phyloP scores from a whole-genome alignment of 2,797 vertebrate genomes.

The Onychomys arenicola region DNA sequence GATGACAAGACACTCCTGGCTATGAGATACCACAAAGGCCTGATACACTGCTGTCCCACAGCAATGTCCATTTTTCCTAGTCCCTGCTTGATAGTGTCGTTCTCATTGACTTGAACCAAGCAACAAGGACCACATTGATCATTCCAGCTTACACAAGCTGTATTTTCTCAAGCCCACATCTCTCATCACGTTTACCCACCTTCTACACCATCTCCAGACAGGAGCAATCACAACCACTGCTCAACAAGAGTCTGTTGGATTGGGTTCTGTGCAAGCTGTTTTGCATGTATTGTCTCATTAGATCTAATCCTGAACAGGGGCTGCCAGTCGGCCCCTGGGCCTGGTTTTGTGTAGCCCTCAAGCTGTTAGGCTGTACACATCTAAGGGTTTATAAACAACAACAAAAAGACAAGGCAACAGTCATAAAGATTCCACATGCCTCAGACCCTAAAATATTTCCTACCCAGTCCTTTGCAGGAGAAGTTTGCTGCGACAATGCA shows the following conservation, averaged over 20 bases:
- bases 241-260: neutral
- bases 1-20: neutral
- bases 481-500: neutral
- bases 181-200: neutral
- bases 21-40: neutral
- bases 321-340: neutral
- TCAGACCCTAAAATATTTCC: constrained; percentile 14
- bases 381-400: neutral
- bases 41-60: neutral
- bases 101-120: constrained; percentile 30
- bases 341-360: neutral
- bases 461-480: neutral
- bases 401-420: neutral
- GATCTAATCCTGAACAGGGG: neutral
- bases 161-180: neutral
- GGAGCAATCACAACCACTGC: neutral
- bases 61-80: neutral
- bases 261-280: neutral
- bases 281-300: neutral
- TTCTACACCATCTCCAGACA: neutral
- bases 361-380: neutral
- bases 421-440: neutral
- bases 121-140: neutral
- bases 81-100: neutral
- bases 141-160: neutral